Conservation (phyloP, 2,113 vertebrate species). For the Siniperca knerii region DNA sequence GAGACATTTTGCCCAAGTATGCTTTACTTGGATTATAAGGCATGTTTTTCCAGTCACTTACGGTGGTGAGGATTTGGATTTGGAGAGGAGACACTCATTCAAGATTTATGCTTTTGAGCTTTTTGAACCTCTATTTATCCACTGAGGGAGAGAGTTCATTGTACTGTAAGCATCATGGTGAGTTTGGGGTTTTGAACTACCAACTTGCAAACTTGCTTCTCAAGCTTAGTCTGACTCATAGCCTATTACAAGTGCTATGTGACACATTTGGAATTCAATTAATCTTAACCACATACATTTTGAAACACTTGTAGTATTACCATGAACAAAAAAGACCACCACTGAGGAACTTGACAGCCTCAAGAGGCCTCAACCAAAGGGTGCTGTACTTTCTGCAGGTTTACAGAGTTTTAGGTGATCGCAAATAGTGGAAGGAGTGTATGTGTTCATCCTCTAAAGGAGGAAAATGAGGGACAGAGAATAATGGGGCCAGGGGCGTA, state of each 20-base stretch:
- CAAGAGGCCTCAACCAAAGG: background rate
- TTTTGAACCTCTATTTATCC: background rate
- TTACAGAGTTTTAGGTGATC: background rate
- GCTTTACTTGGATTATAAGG: conserved; percentile 34
- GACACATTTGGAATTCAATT: background rate
- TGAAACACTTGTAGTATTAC: background rate
- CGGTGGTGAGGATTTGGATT: conserved; percentile 17
- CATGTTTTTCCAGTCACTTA: conserved; percentile 43
- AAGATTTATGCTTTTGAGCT: conserved; percentile 13
- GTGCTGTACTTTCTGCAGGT: background rate
- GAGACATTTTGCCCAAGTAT: conserved; percentile 29
- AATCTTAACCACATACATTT: background rate
- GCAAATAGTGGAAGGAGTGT: background rate
- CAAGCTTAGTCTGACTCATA: background rate
- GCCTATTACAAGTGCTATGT: background rate
- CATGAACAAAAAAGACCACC: conserved; percentile 3
- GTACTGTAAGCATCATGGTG: background rate
- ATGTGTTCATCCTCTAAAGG: background rate
- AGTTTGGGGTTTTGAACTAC: background rate
- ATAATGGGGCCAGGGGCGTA: too few species aligned
- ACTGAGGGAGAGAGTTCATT: background rate
- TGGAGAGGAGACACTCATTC: background rate
- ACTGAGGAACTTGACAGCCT: background rate
- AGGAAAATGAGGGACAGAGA: background rate
- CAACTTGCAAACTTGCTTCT: background rate